Base-by-base conservation (phyloP, 2,113 vertebrate genomes). In the Echinops telfairi region DNA sequence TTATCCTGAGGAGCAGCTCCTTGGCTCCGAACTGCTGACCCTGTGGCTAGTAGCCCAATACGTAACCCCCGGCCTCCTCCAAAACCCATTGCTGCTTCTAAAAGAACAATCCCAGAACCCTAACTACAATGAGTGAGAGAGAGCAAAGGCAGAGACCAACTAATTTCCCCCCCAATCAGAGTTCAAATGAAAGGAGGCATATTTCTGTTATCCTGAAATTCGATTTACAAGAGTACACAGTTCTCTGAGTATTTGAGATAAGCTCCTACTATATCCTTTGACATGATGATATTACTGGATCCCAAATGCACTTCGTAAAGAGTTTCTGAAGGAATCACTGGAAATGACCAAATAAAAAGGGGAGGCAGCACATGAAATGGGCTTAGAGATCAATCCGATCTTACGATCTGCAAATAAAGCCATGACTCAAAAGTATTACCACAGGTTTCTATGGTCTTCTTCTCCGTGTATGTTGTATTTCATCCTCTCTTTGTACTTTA, bases 181-280 rank as follows among this genome's bases (percentile, higher is more conserved):
- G 31, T 47, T 89, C 78, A 94, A 92, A 86, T 23, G 73, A 23
- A 58, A 64, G 86, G 43, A 25, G 53, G 40, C 2, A 9, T 68
- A 10, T 85, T 92, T 76, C 15, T 57, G 17, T 77, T 91, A 64
- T 33, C 33, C 38, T 80, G 70, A 75, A 83, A 86, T 88, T 91
- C 88, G 81, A 87, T 79, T 71, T 80, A 68, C 20, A 94, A 79
- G 47, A 94, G 80, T 10, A 88, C 6, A 31, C 20, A n/a, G 31
- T 27, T 77, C 70, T 38, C 31, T 66, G n/a, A 60, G n/a, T 60
- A 58, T 47, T 93, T 95, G 80, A 89, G 20, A 14, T 79, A 83
- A 70, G 62, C 7, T 47, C 70, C 27, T 4, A 43, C 8, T 43
- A 8, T 36, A 75, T 22, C 47, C 85, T 27, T 70, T 79, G 38